Conservation (phyloP, 2,888 invertebrate genomes). For the Ichneumoninae sp. region DNA sequence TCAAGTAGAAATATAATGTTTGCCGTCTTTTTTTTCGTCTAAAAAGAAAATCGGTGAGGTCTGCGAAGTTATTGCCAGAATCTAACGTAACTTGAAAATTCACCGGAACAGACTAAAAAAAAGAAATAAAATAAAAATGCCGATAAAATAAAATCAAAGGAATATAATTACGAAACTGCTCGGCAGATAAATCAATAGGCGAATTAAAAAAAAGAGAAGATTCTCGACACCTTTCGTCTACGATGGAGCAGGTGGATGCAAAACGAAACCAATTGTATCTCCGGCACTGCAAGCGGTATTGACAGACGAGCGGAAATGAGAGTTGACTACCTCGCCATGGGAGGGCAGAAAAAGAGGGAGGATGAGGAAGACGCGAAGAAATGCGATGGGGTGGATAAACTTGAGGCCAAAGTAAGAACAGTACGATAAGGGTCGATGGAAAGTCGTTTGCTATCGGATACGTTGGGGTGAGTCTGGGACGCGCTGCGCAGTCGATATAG, state of each 20-base stretch:
- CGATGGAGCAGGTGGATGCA: conserved; percentile 42
- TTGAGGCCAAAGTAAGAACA: conserved; percentile 14
- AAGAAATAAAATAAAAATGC: not conserved
- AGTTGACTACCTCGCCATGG: conserved; percentile 1
- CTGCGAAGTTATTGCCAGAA: not conserved
- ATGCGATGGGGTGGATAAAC: conserved; percentile 12
- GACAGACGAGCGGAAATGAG: conserved; percentile 43
- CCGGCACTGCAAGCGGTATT: conserved; percentile 21
- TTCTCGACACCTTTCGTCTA: conserved; percentile 23
- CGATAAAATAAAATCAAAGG: not conserved
- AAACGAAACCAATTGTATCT: conserved; percentile 63
- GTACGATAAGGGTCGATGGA: conserved; percentile 17
- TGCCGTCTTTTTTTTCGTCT: not conserved
- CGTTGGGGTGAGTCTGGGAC: not conserved
- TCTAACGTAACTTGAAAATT: not conserved
- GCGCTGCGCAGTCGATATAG: not conserved
- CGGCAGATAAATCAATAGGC: conserved; percentile 32
- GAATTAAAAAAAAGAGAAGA: conserved; percentile 16
- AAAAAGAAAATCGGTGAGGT: not conserved
- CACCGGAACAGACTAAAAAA: not conserved
- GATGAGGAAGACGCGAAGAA: conserved; percentile 25
- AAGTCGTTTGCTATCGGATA: conserved; percentile 44
- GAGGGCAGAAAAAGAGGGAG: conserved; percentile 1
- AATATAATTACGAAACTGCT: conserved; percentile 1
- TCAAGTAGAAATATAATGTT: not conserved